phyloP scores from a whole-genome alignment of 2,888 invertebrate species.

The Spatulosminthurus flaviceps region DNA sequence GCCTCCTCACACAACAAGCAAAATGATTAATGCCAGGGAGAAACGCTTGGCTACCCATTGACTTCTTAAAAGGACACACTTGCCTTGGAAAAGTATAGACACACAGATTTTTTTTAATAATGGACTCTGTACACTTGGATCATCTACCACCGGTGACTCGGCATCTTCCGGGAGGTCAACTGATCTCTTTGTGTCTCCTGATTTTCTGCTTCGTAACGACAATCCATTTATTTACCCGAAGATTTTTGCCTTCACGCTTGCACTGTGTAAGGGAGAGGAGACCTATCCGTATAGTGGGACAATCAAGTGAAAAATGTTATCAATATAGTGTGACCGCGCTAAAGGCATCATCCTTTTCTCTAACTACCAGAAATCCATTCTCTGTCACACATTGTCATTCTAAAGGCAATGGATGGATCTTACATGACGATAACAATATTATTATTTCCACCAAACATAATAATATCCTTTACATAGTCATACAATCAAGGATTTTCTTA shows the following conservation, averaged over 20 bases:
- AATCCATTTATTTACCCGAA: constrained; percentile 53
- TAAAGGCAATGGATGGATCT: not conserved
- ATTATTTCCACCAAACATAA: constrained; percentile 7
- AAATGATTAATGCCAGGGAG: not conserved
- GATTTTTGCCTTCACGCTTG: constrained; percentile 22
- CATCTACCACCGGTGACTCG: constrained; percentile 44
- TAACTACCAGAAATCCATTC: no score
- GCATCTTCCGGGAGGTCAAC: constrained; percentile 60
- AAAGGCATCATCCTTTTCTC: not conserved
- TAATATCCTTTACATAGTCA: not conserved
- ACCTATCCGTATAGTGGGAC: no score
- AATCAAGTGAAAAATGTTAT: constrained; percentile 19
- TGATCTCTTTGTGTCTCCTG: constrained; percentile 58
- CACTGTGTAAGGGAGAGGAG: no score
- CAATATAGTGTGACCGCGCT: constrained; percentile 9
- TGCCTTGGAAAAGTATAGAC: no score
- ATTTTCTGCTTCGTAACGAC: constrained; percentile 58
- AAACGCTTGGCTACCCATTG: not conserved
- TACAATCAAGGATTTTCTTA: not conserved
- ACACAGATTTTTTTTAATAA: no score
- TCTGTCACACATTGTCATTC: not conserved
- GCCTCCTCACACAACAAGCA: no score
- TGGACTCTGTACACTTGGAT: no score
- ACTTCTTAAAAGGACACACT: constrained; percentile 4
- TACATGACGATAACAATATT: constrained; percentile 8